Percentiles rank a stretch among this genome's conserved stretches.
phyloP scores from a whole-genome alignment of 1,140 invertebrate genomes.

The Papilio polyxenes region DNA sequence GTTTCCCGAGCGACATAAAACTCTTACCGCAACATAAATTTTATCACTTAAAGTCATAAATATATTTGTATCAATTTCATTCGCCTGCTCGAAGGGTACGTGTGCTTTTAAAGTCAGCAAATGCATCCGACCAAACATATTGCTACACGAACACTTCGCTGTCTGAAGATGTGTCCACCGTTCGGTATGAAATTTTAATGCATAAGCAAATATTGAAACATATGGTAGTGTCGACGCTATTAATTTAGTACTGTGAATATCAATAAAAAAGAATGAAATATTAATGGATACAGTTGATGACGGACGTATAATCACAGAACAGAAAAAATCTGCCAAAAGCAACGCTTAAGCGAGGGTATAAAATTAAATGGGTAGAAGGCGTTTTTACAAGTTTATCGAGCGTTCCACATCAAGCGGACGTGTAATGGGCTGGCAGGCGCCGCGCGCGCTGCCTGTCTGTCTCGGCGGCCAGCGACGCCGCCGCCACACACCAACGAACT shows the following conservation, averaged over 20 bases:
- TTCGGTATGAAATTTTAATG: slow-evolving; percentile 1
- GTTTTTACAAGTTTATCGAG: slow-evolving; percentile 81
- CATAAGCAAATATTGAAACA: background rate
- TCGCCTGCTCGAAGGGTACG: slow-evolving; percentile 45
- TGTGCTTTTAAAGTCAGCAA: slow-evolving; percentile 34
- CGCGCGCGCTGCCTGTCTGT: slow-evolving; percentile 76
- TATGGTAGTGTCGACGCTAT: background rate
- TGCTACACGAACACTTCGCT: background rate
- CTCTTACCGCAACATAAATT: slow-evolving; percentile 69
- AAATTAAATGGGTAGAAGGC: slow-evolving; percentile 80
- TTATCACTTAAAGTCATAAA: slow-evolving; percentile 67
- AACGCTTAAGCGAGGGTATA: slow-evolving; percentile 76
- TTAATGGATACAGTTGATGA: slow-evolving; percentile 73
- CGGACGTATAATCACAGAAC: slow-evolving; percentile 62
- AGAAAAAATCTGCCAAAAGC: slow-evolving; percentile 77
- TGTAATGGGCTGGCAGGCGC: slow-evolving; percentile 76
- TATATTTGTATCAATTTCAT: slow-evolving; percentile 63
- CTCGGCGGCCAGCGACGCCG: slow-evolving; percentile 67
- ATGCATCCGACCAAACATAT: slow-evolving; percentile 1
- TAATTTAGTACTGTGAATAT: slow-evolving; percentile 39
- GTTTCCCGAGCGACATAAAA: slow-evolving; percentile 64
- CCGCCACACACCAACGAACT: slow-evolving; percentile 50
- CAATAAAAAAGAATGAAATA: slow-evolving; percentile 57
- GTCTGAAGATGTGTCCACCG: background rate
- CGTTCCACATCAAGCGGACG: slow-evolving; percentile 77